These are phyloP conservation scores for Buceros bicornis DNA, from an alignment of 2,797 vertebrate genomes.

Conservation along the genomic window DNA sequence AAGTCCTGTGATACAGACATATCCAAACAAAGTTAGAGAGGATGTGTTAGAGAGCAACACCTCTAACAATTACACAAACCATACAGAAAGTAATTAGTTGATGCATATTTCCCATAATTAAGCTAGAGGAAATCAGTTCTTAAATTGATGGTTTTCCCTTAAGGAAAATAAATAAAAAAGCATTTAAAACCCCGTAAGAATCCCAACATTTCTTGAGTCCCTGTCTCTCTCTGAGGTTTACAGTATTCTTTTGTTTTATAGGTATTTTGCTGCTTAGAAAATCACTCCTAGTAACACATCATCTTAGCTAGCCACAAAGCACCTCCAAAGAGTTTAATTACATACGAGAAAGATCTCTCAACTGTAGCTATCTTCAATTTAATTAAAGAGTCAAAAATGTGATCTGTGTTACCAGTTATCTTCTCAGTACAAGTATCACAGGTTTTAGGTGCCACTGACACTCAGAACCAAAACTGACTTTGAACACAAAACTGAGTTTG, in stretches of 20 bases:
- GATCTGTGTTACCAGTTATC: background rate
- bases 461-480: background rate
- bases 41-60: background rate
- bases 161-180: background rate
- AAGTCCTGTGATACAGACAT: background rate
- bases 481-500: background rate
- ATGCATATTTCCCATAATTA: background rate
- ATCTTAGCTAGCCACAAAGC: background rate
- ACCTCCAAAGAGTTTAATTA: background rate
- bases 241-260: background rate
- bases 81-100: background rate
- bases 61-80: background rate
- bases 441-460: background rate
- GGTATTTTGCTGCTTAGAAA: background rate
- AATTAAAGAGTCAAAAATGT: fast-evolving
- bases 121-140: background rate
- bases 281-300: background rate
- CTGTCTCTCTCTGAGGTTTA: background rate
- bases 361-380: background rate
- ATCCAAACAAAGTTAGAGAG: background rate
- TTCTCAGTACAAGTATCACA: background rate
- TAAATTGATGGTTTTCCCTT: background rate
- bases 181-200: background rate
- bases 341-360: background rate
- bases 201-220: background rate